Base-by-base conservation (phyloP, 2,797 vertebrate species). In the Miichthys miiuy region DNA sequence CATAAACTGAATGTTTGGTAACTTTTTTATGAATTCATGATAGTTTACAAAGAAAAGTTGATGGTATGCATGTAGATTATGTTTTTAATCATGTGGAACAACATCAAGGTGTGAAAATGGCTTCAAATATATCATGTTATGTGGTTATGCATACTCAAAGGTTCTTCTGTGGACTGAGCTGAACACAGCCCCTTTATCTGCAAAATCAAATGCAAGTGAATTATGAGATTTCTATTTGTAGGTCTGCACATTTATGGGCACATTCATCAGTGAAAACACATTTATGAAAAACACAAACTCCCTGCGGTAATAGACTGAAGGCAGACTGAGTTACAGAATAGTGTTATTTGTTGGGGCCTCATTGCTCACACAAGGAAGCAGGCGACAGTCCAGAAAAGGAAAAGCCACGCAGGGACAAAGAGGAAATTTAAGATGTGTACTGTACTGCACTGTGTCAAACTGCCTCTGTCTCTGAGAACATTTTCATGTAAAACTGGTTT, bases 221-320 rank as follows among this genome's bases (percentile, higher is more conserved):
- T 65, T 46, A 50, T 64, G 48, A 66, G 76, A 25, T 57, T 79
- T 76, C 23, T 62, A 23, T 51, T 27, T 65, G 64, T 65, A 47
- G 14, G n/a, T 48, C 56, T 71, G 41, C 61, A 57, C 46, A n/a
- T 68, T 79, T 52, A 76, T 68, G 38, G n/a, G 12, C 44, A 63
- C 52, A 56, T 79, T 63, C 41, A 71, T 79, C 52, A 46, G 30
- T 2, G n/a, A 68, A 77, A 71, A 82, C 63, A 48, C 12, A 61
- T 62, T 67, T 41, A 80, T 77, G 76, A 67, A 71, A 65, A 73
- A 54, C 51, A 69, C 25, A 65, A 75, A 66, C 48, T 51, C 68
- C 68, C 55, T 38, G 71, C 63, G 72, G 58, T 65, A 57, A 77
- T 71, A 25, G 27, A 52, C 52, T 21, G 27, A 68, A 62, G 47